phyloP scores from a whole-genome alignment of 2,113 vertebrate species.

The Tyrannus savana region DNA sequence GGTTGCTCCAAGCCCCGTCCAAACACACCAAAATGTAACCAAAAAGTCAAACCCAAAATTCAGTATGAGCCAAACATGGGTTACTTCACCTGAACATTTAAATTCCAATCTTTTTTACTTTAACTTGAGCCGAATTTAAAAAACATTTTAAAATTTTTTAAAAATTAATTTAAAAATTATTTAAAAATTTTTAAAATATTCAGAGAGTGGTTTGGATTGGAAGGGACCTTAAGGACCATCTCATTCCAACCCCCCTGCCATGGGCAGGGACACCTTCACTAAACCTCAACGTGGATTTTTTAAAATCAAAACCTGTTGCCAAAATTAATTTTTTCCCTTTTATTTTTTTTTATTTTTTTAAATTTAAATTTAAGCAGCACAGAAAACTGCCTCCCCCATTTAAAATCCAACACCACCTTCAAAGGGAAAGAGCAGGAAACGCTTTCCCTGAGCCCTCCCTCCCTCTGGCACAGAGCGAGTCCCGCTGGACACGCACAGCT shows the following conservation, averaged over 20 bases:
- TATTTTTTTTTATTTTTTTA: too few relatives aligned
- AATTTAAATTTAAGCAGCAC: background rate
- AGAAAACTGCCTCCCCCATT: background rate
- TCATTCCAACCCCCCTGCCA: background rate
- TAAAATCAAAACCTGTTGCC: background rate
- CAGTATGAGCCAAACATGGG: fast-evolving
- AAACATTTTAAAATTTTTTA: background rate
- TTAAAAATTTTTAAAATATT: background rate
- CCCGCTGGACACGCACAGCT: background rate
- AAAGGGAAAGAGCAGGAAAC: background rate
- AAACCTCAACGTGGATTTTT: background rate
- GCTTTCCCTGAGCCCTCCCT: background rate
- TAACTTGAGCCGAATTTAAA: background rate
- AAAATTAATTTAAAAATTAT: too few relatives aligned
- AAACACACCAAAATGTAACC: background rate
- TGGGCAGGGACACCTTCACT: background rate
- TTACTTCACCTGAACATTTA: background rate
- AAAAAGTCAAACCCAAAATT: background rate
- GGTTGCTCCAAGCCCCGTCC: background rate
- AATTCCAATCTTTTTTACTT: background rate
- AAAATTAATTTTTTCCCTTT: background rate
- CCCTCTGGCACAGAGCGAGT: fast-evolving
- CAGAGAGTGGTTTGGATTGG: background rate
- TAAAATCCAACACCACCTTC: background rate
- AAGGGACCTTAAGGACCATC: background rate